phyloP scores from a whole-genome alignment of 2,113 vertebrate species.

The Elephas maximus region DNA sequence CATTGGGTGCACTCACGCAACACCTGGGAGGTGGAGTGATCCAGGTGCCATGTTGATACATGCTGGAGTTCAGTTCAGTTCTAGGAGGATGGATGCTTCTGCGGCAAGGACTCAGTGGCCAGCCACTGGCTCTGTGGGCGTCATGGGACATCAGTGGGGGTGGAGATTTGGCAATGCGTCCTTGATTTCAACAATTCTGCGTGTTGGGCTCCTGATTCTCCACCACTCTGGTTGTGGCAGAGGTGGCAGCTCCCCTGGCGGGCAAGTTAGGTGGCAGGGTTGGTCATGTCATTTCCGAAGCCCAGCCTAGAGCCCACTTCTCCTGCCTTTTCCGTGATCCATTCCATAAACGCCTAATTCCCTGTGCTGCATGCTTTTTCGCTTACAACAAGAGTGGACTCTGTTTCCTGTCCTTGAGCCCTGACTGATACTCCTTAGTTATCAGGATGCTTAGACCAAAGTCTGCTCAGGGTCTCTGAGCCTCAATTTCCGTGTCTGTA shows the following conservation, averaged over 20 bases:
- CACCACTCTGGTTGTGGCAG: not conserved
- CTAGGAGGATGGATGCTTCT: not conserved
- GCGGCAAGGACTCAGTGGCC: too few species aligned
- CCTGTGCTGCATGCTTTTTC: not conserved
- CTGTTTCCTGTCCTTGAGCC: not conserved
- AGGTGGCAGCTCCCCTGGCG: not conserved
- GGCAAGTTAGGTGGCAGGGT: not conserved
- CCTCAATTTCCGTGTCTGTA: not conserved
- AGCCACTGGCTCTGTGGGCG: not conserved
- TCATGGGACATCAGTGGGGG: not conserved
- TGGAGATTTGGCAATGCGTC: not conserved
- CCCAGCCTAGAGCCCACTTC: not conserved
- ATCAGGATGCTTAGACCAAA: not conserved
- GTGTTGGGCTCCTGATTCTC: not conserved
- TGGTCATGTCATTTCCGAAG: not conserved
- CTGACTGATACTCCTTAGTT: not conserved
- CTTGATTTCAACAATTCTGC: not conserved
- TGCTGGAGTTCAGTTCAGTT: rapidly evolving
- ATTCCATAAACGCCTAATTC: not conserved
- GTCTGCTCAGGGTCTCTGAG: not conserved
- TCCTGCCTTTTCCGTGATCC: not conserved
- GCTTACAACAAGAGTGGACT: not conserved
- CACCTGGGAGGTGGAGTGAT: rapidly evolving
- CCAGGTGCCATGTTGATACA: rapidly evolving
- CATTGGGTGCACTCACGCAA: rapidly evolving